A percentile compares a stretch with the other conserved stretches of the same genome.
Conservation (phyloP, 2,888 invertebrate genomes). For the Drosophila greeni region DNA sequence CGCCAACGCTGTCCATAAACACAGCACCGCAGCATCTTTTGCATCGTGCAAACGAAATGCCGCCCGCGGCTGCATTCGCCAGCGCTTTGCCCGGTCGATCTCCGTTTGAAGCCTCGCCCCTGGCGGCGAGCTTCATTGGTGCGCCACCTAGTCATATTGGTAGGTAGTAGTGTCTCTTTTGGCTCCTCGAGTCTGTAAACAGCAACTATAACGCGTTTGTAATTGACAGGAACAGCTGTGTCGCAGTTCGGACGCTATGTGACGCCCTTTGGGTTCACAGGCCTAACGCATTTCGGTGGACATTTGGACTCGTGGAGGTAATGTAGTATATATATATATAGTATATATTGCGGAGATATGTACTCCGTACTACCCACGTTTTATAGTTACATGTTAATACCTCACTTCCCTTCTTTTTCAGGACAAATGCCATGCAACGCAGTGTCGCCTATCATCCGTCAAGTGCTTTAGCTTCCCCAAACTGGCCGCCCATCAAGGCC, state of each 20-base stretch:
- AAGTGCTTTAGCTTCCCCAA: slow-evolving; percentile 76
- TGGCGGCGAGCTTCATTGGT: slow-evolving; percentile 83
- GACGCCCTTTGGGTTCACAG: slow-evolving; percentile 83
- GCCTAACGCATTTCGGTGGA: slow-evolving; percentile 84
- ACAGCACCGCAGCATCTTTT: slow-evolving; percentile 85
- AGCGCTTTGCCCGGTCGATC: slow-evolving; percentile 79
- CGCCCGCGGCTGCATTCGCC: slow-evolving; percentile 79
- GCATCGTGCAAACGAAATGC: slow-evolving; percentile 80
- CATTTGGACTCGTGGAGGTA: slow-evolving; percentile 85
- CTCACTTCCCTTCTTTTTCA: too few species aligned
- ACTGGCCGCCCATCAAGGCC: slow-evolving; percentile 84
- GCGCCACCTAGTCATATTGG: slow-evolving; percentile 86
- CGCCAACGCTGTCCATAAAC: slow-evolving; percentile 68
- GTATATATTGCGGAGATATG: too few species aligned
- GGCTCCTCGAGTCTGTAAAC: accelerated
- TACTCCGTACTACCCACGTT: too few species aligned
- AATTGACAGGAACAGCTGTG: slow-evolving; percentile 82
- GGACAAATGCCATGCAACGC: slow-evolving; percentile 80
- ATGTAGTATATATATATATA: too few species aligned
- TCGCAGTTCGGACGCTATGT: slow-evolving; percentile 91
- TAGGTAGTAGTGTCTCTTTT: slow-evolving; percentile 71
- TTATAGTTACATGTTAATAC: too few species aligned
- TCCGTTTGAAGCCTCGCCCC: slow-evolving; percentile 83
- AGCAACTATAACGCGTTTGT: background rate
- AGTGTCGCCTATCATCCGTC: slow-evolving; percentile 81